A percentile compares a stretch with the other conserved stretches of the same genome.
Evolutionary conservation across 53 echinoderm and acorn worm genomes (phyloP).

Genomic region (Paracentrotus lividus): DNA sequence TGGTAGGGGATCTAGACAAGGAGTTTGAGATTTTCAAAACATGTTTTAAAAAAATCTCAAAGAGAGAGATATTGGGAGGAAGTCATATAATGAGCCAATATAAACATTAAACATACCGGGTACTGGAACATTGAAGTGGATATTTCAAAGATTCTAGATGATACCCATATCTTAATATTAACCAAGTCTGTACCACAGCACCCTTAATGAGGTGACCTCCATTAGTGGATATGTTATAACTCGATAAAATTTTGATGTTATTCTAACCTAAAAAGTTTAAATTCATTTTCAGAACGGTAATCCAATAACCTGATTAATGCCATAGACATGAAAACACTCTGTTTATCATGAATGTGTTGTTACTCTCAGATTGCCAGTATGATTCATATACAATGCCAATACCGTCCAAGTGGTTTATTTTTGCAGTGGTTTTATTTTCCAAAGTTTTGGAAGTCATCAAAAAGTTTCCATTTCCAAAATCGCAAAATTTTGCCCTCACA

Average conservation of each 20-base stretch:
- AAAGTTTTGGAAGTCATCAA: no score
- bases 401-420: no score
- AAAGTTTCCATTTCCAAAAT: no score
- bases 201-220: not conserved
- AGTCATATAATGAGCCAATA: not conserved
- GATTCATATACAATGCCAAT: not conserved
- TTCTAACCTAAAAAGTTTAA: not conserved
- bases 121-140: not conserved
- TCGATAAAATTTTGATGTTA: not conserved
- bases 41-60: constrained; percentile 10
- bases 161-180: not conserved
- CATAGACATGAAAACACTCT: not conserved
- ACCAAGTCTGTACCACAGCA: not conserved
- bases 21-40: not conserved
- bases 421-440: no score
- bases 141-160: not conserved
- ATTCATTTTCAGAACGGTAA: not conserved
- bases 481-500: no score
- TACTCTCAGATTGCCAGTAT: not conserved
- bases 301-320: not conserved
- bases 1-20: constrained; percentile 32
- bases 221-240: not conserved
- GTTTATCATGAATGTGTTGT: not conserved
- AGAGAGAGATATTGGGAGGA: not conserved
- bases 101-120: not conserved